Conservation (phyloP, 35 echinoderm and acorn worm species). For the Stichopus chloronotus region DNA sequence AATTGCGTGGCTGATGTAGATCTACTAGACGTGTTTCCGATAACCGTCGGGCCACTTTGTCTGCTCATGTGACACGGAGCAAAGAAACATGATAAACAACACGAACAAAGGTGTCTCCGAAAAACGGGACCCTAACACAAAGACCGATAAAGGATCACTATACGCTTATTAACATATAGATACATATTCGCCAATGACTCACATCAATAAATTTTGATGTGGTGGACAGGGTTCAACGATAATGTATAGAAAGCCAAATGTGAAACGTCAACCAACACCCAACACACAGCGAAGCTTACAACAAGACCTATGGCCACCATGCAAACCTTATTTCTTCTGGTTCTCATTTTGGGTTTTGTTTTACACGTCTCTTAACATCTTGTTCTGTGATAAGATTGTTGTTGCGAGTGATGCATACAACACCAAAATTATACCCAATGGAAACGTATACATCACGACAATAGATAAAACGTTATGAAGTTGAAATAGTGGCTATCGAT, state of each 20-base stretch:
- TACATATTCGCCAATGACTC: neutral
- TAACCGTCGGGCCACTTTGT: too few relatives aligned
- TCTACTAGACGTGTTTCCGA: too few relatives aligned
- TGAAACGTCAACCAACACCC: neutral
- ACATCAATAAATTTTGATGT: neutral
- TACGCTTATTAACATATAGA: neutral
- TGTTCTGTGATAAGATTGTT: neutral
- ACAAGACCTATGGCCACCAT: slow-evolving; percentile 12
- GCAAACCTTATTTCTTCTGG: neutral
- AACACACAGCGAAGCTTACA: slow-evolving; percentile 17
- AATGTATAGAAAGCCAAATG: neutral
- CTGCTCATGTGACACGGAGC: too few relatives aligned
- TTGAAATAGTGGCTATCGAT: neutral
- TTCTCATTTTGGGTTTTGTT: neutral
- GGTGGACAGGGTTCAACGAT: neutral
- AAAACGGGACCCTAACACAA: neutral
- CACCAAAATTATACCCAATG: neutral
- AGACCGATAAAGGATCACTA: neutral
- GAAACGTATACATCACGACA: neutral
- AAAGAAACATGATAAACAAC: too few relatives aligned
- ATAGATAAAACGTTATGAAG: neutral
- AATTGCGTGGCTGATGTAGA: too few relatives aligned
- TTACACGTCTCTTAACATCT: neutral
- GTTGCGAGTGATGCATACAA: neutral
- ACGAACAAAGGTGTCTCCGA: neutral